A percentile compares a stretch with the other conserved stretches of the same genome.
Conservation (phyloP, 2,797 vertebrate genomes). For the Poeciliopsis presidionis region DNA sequence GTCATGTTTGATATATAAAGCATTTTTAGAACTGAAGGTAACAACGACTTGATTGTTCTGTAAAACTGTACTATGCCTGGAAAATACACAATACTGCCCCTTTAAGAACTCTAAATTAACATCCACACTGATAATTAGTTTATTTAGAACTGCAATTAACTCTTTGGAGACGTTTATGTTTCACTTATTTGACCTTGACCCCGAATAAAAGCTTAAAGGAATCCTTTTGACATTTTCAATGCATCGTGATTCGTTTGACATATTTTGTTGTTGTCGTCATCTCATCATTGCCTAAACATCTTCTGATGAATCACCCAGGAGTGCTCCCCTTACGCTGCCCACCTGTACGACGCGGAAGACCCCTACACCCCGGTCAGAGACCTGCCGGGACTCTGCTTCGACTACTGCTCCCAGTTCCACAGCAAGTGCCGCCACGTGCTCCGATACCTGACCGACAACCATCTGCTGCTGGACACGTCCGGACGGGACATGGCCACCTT, state of each 20-base stretch:
- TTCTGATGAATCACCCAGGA: conserved; percentile 71
- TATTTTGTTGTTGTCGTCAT: neutral
- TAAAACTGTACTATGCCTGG: no score
- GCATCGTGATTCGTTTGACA: neutral
- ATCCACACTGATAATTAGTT: neutral
- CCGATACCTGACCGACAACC: conserved; percentile 76
- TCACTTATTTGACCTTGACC: neutral
- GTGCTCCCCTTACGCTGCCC: conserved; percentile 88
- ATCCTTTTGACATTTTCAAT: neutral
- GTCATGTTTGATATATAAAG: no score
- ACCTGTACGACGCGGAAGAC: conserved; percentile 87
- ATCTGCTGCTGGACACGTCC: conserved; percentile 60
- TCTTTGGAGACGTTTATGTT: neutral
- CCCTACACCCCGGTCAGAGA: conserved; percentile 80
- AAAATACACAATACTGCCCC: neutral
- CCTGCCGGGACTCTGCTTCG: conserved; percentile 84
- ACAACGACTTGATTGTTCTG: no score
- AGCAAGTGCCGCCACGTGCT: conserved; percentile 78
- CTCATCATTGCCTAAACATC: neutral
- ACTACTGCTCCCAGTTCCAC: conserved; percentile 84
- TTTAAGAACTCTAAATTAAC: neutral
- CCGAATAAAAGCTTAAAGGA: neutral
- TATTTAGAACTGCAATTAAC: neutral
- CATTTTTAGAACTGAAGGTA: no score
- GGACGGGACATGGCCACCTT: conserved; percentile 70